phyloP scores from a whole-genome alignment of 1,140 invertebrate species.

The Leguminivora glycinivorella region DNA sequence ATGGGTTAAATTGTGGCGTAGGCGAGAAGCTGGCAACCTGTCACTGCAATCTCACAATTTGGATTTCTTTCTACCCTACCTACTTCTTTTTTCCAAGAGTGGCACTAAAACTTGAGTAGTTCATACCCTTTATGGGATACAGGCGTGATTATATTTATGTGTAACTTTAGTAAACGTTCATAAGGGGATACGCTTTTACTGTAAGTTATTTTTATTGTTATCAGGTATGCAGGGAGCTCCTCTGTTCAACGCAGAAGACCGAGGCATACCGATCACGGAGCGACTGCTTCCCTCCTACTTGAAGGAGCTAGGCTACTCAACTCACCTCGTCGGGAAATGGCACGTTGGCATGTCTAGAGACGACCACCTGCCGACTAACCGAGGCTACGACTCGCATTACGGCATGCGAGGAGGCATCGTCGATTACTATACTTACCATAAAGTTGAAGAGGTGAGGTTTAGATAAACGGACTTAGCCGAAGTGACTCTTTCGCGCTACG shows the following conservation, averaged over 20 bases:
- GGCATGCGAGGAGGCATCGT: constrained; percentile 91
- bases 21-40: no score
- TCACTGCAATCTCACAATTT: no score
- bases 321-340: constrained; percentile 94
- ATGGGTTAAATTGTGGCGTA: no score
- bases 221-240: constrained; percentile 90
- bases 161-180: no score
- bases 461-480: no score
- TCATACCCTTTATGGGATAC: no score
- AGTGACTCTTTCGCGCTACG: no score
- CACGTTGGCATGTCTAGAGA: constrained; percentile 87
- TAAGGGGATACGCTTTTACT: no score
- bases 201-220: constrained; percentile 30
- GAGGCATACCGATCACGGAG: constrained; percentile 85
- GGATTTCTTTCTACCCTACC: no score
- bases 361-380: constrained; percentile 86
- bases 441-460: constrained; percentile 59
- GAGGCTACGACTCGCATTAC: constrained; percentile 91
- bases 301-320: constrained; percentile 87
- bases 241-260: constrained; percentile 85
- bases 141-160: no score
- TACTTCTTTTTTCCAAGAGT: no score
- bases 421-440: constrained; percentile 89
- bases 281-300: constrained; percentile 87
- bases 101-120: no score